Evolutionary conservation across 2,888 invertebrate genomes (phyloP), one percentile per base, ranked within the genome.

Genomic region (Gandaritis pyraliata): DNA sequence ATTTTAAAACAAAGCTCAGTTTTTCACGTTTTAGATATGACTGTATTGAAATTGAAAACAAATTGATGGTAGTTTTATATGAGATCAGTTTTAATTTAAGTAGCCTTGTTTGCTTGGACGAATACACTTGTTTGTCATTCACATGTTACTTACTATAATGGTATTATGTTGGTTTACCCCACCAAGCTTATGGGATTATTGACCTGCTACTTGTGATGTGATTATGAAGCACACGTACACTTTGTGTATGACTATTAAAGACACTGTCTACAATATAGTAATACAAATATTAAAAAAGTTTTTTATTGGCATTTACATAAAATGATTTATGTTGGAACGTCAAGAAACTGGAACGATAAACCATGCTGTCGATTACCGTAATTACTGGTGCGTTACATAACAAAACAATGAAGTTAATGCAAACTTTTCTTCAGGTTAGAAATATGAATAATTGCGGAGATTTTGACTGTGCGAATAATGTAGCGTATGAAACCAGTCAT

Each of bases 321-420:
- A 60, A 66, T 61, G 36, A 66, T 66, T 57, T 47, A 62, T 72
- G 73, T 69, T 70, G 70, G 71, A 75, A 74, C 64, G 64, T 70
- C 69, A 57, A 63, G 71, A 71, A 78, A 74, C 68, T 73, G 68
- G 71, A 72, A 64, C 72, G 71, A 66, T 68, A 64, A 67, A 52
- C 65, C 68, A 68, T 58, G 38, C 48, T n/a, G 72, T 66, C 70
- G 64, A 74, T 75, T 72, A 69, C 69, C 68, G 63, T 70, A 74
- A 73, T 72, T 70, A 71, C 68, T 67, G 45, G 55, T 69, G 54
- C 64, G 61, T 80, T 73, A 73, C 66, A 65, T 73, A 73, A 76
- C 59, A 64, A 43, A 66, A 70, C 55, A 50, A 68, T 58, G 46
- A 58, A 64, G 65, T 55, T 16, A 36, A 58, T 43, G 58, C 58